Evolutionary conservation across 2,797 vertebrate genomes (phyloP).

Genomic region (Etheostoma perlongum): DNA sequence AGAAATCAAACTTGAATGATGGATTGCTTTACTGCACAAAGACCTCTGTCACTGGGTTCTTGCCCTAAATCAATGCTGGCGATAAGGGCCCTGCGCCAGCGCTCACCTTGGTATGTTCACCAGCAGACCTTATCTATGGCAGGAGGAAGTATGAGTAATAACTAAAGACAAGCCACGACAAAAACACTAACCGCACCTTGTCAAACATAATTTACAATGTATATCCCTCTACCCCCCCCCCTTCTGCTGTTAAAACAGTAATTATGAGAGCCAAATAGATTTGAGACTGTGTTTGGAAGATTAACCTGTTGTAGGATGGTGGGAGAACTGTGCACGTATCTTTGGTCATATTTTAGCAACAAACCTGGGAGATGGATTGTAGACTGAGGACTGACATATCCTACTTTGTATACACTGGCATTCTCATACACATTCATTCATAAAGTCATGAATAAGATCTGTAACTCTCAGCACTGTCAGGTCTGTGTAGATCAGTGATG

Average conservation of each 20-base stretch:
- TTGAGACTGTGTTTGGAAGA: constrained; percentile 87
- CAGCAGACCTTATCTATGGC: constrained; percentile 87
- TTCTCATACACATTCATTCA: constrained; percentile 29
- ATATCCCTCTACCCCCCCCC: constrained; percentile 80
- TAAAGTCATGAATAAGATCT: constrained; percentile 31
- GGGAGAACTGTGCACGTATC: constrained; percentile 77
- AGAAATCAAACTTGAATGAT: constrained; percentile 85
- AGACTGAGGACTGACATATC: constrained; percentile 39
- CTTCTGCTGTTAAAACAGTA: constrained; percentile 88
- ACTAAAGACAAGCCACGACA: constrained; percentile 95
- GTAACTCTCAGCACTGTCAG: constrained; percentile 76
- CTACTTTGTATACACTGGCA: not conserved
- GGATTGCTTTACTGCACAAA: constrained; percentile 85
- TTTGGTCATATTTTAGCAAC: constrained; percentile 79
- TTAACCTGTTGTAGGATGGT: constrained; percentile 82
- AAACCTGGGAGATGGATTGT: constrained; percentile 82
- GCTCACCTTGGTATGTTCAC: constrained; percentile 85
- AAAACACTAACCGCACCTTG: constrained; percentile 94
- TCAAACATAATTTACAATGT: constrained; percentile 99
- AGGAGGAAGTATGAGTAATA: constrained; percentile 93
- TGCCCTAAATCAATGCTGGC: constrained; percentile 84
- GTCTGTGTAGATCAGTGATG: constrained; percentile 88
- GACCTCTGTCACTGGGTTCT: constrained; percentile 84
- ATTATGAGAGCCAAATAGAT: constrained; percentile 91
- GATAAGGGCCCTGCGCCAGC: constrained; percentile 86